Conservation (phyloP, 2,113 vertebrate genomes). For the Phoxinus phoxinus region DNA sequence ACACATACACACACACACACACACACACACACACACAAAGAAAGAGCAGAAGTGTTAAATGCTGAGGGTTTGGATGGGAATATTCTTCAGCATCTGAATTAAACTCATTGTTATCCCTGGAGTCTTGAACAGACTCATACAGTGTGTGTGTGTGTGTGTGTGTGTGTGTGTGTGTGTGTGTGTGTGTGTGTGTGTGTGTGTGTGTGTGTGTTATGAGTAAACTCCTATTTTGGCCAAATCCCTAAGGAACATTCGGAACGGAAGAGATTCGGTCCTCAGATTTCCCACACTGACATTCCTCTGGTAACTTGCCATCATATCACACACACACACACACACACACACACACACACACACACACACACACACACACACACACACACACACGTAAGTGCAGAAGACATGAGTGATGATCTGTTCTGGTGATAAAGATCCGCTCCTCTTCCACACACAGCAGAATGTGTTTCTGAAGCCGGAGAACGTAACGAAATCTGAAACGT, state of each 20-base stretch:
- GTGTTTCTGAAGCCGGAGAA: slow-evolving; percentile 66
- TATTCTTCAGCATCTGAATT: not conserved
- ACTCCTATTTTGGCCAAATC: slow-evolving; percentile 20
- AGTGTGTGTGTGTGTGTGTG: too few relatives aligned
- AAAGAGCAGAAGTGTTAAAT: too few relatives aligned
- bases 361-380: slow-evolving; percentile 1
- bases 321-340: not conserved
- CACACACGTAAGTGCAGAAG: not conserved
- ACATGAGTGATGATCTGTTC: not conserved
- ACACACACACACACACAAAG: too few relatives aligned
- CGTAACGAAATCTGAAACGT: slow-evolving; percentile 86
- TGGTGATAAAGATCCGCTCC: not conserved
- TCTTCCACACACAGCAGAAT: not conserved
- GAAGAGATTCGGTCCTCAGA: slow-evolving; percentile 30
- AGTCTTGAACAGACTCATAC: not conserved
- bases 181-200: too few relatives aligned
- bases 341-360: not conserved
- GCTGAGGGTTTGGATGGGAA: not conserved
- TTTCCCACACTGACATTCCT: slow-evolving; percentile 50
- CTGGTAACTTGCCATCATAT: slow-evolving; percentile 13
- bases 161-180: too few relatives aligned
- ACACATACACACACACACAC: too few relatives aligned
- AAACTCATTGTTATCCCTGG: not conserved
- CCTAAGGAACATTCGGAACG: not conserved
- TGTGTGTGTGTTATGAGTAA: not conserved